These are phyloP conservation scores for Euphydryas editha DNA, from an alignment of 2,888 invertebrate genomes.

Conservation along the genomic window DNA sequence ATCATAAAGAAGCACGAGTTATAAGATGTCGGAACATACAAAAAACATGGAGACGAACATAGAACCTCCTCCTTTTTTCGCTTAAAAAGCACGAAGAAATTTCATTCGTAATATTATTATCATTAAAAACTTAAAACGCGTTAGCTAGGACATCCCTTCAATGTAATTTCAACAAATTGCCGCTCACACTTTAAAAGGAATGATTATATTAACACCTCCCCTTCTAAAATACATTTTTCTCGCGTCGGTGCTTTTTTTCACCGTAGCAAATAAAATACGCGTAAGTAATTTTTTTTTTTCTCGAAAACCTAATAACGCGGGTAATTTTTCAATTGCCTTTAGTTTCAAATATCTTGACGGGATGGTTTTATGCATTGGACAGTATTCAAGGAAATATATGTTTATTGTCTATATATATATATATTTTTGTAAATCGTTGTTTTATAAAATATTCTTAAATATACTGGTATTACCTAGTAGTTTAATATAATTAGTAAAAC, in stretches of 20 bases:
- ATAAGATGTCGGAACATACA: no score
- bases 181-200: constrained; percentile 54
- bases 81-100: not conserved
- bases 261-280: constrained; percentile 57
- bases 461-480: no score
- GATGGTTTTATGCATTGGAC: constrained; percentile 49
- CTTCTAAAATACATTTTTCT: constrained; percentile 63
- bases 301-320: constrained; percentile 75
- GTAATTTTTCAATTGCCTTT: constrained; percentile 82
- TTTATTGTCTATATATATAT: no score
- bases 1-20: no score
- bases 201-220: constrained; percentile 68
- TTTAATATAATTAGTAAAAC: no score
- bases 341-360: constrained; percentile 52
- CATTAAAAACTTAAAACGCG: not conserved
- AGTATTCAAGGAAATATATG: not conserved
- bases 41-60: no score
- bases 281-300: constrained; percentile 68
- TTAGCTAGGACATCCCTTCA: constrained; percentile 10
- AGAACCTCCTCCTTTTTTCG: not conserved
- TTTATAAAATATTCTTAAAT: no score
- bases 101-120: not conserved
- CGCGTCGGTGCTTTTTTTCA: constrained; percentile 55
- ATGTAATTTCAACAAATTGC: constrained; percentile 65
- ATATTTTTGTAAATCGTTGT: no score